Base-by-base conservation (phyloP, 2,113 vertebrate species). In the Erythrocebus patas region DNA sequence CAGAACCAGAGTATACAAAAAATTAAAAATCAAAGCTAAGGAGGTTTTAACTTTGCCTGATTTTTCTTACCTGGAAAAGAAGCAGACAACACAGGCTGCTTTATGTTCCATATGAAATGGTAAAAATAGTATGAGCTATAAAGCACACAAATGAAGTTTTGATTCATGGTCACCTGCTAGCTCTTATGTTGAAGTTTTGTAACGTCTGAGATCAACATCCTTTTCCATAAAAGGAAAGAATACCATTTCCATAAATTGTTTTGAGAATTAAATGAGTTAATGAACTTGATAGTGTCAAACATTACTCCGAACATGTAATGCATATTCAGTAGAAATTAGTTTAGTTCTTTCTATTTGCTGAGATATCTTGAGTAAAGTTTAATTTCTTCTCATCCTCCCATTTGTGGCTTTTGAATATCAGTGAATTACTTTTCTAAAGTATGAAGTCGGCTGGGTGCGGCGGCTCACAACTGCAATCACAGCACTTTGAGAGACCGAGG, bases 11-110 rank as follows among this genome's bases (percentile, higher is more conserved):
- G 22, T 91, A 17, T 22, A 52, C 8, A 16, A 43, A 82, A 93
- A 93, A 89, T 78, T 66, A 81, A 96, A 95, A 91, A 81, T 89
- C 25, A 91, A 86, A 79, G 4, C 55, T 5, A 86, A 91, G 25
- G 22, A 94, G 12, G 16, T 73, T 73, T 92, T 89, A 40, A 55
- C 35, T 82, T 79, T 55, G 50, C 5, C 17, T 61, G 12, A 0
- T 83, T 83, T 87, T 83, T 82, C n/a, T 89, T 89, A 48, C 52
- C 68, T 78, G 30, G 8, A 12, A 72, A 85, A 82, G 43, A 92
- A 38, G 30, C 73, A 85, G 17, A 5, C 5, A 45, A 38, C 11
- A 87, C 8, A 72, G 27, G 10, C 8, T 72, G 6, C 30, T 59
- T 43, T 61, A 22, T 45, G 25, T 45, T 57, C 55, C 30, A 3